Evolutionary conservation across 2,797 vertebrate genomes (phyloP).

Genomic region (Cirrhinus molitorella): DNA sequence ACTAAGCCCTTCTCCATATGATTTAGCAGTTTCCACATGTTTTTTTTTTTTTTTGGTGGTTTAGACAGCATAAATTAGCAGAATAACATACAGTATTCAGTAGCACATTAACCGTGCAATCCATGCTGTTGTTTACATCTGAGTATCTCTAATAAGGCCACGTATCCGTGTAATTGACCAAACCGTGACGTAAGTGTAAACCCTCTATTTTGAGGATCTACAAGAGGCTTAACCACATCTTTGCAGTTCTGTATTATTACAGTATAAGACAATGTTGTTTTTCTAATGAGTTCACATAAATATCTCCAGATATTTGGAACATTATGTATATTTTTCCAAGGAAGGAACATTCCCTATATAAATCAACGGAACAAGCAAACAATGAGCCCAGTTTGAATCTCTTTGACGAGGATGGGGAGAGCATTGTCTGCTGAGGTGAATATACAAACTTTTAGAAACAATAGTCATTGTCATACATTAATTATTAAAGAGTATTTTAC

Average conservation of each 20-base stretch:
- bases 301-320: not conserved
- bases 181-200: no score
- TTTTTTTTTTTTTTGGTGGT: no score
- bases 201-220: conserved; percentile 3
- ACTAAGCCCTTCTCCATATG: no score
- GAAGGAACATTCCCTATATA: not conserved
- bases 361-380: not conserved
- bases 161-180: no score
- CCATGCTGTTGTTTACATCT: no score
- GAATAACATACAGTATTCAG: no score
- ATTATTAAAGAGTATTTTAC: not conserved
- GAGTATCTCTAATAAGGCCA: no score
- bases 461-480: not conserved
- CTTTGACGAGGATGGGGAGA: not conserved
- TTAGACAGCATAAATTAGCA: no score
- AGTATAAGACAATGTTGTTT: not conserved
- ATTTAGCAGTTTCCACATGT: no score
- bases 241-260: not conserved
- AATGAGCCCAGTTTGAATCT: not conserved
- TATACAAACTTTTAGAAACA: not conserved
- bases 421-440: not conserved
- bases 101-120: no score
- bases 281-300: not conserved
- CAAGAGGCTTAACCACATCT: not conserved
- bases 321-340: conserved; percentile 12